These are phyloP conservation scores for Neopelma chrysocephalum DNA, from an alignment of 2,797 vertebrate species.

Conservation along the genomic window DNA sequence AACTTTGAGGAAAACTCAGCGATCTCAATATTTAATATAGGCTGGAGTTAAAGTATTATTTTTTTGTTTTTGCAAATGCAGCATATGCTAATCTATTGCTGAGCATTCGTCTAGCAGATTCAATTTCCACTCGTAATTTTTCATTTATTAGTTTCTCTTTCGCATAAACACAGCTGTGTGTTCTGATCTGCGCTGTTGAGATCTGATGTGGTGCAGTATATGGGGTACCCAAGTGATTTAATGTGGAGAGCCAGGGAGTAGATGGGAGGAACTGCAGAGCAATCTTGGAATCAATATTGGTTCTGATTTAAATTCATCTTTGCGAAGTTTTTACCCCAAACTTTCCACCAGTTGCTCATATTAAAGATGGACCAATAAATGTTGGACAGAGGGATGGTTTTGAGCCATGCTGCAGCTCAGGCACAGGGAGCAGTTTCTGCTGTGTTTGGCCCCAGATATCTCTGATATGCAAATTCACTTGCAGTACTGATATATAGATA, in stretches of 20 bases:
- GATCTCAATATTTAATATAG: conserved; percentile 77
- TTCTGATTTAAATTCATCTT: not conserved
- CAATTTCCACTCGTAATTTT: conserved; percentile 74
- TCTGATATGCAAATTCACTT: not conserved
- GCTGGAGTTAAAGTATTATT: conserved; percentile 60
- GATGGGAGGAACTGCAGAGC: not conserved
- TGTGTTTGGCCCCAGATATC: not conserved
- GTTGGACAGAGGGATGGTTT: not conserved
- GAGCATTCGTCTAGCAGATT: conserved; percentile 70
- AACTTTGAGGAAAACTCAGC: conserved; percentile 59
- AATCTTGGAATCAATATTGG: not conserved
- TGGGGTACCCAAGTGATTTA: conserved; percentile 26
- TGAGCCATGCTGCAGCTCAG: not conserved
- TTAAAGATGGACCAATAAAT: not conserved
- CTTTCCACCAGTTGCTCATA: not conserved
- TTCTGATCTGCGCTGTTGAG: conserved; percentile 7
- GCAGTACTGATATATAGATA: not conserved
- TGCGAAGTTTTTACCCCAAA: not conserved
- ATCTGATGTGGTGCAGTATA: not conserved
- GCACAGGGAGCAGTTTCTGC: not conserved
- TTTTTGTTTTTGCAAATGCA: conserved; percentile 60
- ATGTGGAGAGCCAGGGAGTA: not conserved
- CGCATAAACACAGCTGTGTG: conserved; percentile 46
- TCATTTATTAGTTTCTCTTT: conserved; percentile 67
- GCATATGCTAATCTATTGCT: conserved; percentile 74